These are phyloP conservation scores for Cephalophus harveyi DNA, from an alignment of 2,113 vertebrate genomes.

Conservation along the genomic window DNA sequence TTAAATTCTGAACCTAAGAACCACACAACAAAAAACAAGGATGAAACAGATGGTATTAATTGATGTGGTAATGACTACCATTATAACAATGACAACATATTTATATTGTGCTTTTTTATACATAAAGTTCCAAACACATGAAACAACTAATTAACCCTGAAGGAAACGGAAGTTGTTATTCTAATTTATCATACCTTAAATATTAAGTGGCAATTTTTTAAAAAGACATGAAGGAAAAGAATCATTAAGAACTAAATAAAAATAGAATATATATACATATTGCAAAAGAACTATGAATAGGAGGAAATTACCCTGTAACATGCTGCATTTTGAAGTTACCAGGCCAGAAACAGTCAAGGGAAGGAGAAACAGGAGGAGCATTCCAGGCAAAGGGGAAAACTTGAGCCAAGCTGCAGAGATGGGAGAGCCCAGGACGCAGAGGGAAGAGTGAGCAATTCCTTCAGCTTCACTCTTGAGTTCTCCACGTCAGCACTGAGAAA, in stretches of 20 bases:
- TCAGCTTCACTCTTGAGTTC: not conserved
- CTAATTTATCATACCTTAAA: not conserved
- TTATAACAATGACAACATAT: constrained; percentile 1
- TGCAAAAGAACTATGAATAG: not conserved
- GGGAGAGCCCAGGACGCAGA: not conserved
- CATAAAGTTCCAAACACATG: not conserved
- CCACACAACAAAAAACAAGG: constrained; percentile 54
- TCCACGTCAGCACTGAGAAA: not conserved
- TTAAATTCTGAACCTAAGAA: constrained; percentile 89
- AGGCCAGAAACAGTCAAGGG: not conserved
- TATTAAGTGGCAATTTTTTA: not conserved
- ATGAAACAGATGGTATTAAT: constrained; percentile 25
- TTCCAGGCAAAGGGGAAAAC: not conserved
- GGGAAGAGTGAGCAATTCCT: not conserved
- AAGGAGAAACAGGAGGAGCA: not conserved
- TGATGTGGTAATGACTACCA: not conserved
- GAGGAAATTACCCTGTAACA: not conserved
- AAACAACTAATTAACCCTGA: constrained; percentile 29
- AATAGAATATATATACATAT: not conserved
- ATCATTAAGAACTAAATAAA: not conserved
- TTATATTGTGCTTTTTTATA: constrained; percentile 28
- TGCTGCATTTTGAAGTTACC: not conserved
- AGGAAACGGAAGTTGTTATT: not conserved
- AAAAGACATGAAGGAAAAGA: not conserved
- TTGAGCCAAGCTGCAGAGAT: not conserved